These are phyloP conservation scores for Tetragnatha montana DNA, from an alignment of 2,888 invertebrate species.

Conservation along the genomic window DNA sequence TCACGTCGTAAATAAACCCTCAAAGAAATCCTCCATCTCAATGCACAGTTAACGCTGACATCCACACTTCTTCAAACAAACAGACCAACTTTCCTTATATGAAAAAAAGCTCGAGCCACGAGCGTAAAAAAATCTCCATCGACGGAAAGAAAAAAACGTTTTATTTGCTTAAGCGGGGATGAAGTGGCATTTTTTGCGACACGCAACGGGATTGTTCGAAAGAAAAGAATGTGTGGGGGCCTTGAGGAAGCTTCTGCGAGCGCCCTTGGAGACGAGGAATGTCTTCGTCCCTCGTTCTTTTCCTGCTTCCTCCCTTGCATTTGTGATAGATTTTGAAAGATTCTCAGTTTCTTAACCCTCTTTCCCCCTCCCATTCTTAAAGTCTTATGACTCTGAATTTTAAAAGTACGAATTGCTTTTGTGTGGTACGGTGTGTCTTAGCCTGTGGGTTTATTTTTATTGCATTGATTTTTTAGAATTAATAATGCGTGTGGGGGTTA, in stretches of 20 bases:
- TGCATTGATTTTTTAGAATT: too few relatives aligned
- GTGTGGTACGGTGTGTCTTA: too few relatives aligned
- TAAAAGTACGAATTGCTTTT: too few relatives aligned
- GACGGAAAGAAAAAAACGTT: neutral
- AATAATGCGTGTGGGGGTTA: too few relatives aligned
- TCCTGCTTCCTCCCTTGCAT: slow-evolving; percentile 5
- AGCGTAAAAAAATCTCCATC: neutral
- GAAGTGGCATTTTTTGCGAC: slow-evolving; percentile 46
- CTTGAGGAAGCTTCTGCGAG: slow-evolving; percentile 37
- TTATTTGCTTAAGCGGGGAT: slow-evolving; percentile 25
- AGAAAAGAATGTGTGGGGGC: slow-evolving; percentile 25
- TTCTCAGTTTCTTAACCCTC: too few relatives aligned
- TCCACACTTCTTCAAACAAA: neutral
- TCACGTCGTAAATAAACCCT: too few relatives aligned
- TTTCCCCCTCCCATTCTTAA: too few relatives aligned
- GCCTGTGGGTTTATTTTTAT: too few relatives aligned
- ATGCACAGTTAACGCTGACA: neutral
- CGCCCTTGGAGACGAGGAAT: slow-evolving; percentile 50
- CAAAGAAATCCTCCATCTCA: too few relatives aligned
- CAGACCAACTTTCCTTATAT: neutral
- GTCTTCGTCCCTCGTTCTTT: neutral
- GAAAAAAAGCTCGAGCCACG: neutral
- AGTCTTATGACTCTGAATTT: too few relatives aligned
- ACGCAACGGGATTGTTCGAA: slow-evolving; percentile 30
- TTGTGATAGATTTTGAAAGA: neutral